phyloP scores from a whole-genome alignment of 2,113 vertebrate species.

The Zosterops japonicus region DNA sequence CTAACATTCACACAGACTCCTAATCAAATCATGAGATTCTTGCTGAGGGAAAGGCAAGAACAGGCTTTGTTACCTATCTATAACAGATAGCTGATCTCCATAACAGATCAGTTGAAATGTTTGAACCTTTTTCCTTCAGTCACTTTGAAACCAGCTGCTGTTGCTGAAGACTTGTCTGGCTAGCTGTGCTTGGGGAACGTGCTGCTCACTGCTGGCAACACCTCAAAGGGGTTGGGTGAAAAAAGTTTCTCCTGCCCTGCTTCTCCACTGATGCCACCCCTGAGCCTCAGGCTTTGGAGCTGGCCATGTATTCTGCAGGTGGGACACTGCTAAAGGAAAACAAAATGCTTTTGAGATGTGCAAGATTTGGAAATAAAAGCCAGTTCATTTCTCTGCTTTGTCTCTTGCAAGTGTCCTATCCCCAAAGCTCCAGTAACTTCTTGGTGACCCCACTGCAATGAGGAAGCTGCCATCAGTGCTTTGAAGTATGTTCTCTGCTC shows the following conservation, averaged over 20 bases:
- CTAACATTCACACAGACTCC: background rate
- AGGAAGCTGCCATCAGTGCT: background rate
- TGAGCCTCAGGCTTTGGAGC: background rate
- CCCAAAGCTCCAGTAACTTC: background rate
- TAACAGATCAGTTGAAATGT: background rate
- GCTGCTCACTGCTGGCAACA: background rate
- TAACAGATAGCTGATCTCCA: too few relatives aligned
- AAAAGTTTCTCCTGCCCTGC: background rate
- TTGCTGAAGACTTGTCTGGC: background rate
- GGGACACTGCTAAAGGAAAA: background rate
- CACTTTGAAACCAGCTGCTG: background rate
- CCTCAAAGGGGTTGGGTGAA: accelerated
- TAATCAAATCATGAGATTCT: background rate
- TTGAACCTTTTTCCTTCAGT: background rate
- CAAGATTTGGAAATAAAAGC: background rate
- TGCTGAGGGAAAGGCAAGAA: background rate
- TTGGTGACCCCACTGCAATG: background rate
- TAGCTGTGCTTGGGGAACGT: background rate
- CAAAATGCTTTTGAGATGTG: accelerated
- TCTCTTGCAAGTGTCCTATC: background rate
- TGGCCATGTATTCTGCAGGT: background rate
- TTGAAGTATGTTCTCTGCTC: background rate
- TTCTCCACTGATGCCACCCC: background rate
- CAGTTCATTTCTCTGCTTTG: background rate
- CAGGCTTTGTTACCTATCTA: background rate